phyloP scores from a whole-genome alignment of 2,113 vertebrate species.

The Pluvialis apricaria region DNA sequence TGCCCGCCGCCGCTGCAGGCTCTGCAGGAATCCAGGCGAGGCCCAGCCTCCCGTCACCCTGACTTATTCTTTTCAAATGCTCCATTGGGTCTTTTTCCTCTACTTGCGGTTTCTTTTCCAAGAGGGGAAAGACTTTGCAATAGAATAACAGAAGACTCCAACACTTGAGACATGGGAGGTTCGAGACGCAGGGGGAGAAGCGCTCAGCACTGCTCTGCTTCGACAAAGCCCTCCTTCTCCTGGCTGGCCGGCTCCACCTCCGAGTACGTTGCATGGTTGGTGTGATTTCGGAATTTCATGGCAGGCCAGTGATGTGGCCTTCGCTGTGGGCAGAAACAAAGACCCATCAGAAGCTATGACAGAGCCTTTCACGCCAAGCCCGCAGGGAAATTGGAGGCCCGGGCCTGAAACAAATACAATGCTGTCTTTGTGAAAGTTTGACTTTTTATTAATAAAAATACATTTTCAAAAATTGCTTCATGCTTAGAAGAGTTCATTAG shows the following conservation, averaged over 20 bases:
- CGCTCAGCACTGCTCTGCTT: constrained; percentile 89
- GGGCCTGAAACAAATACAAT: not conserved
- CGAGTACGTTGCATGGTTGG: constrained; percentile 79
- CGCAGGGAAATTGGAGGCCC: not conserved
- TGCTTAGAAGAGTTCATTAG: not conserved
- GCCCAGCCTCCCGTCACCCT: not conserved
- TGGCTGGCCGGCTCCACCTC: constrained; percentile 88
- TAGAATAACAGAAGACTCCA: not conserved
- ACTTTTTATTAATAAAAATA: not conserved
- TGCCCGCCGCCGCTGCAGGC: not conserved
- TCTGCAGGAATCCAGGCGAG: not conserved
- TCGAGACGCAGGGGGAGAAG: not conserved
- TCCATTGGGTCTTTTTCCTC: not conserved
- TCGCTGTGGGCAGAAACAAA: constrained; percentile 67
- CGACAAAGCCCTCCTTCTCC: constrained; percentile 92
- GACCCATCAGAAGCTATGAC: not conserved
- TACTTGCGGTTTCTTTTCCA: not conserved
- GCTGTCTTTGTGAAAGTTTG: not conserved
- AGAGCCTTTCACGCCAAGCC: not conserved
- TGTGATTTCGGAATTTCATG: constrained; percentile 90
- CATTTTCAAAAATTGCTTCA: rapidly evolving
- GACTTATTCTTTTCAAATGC: not conserved
- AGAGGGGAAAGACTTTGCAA: not conserved
- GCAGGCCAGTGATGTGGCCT: constrained; percentile 89
- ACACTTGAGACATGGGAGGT: not conserved